Percentiles rank a stretch among this genome's conserved stretches.
Conservation (phyloP, 2,797 vertebrate species). For the Poecilia velifera region DNA sequence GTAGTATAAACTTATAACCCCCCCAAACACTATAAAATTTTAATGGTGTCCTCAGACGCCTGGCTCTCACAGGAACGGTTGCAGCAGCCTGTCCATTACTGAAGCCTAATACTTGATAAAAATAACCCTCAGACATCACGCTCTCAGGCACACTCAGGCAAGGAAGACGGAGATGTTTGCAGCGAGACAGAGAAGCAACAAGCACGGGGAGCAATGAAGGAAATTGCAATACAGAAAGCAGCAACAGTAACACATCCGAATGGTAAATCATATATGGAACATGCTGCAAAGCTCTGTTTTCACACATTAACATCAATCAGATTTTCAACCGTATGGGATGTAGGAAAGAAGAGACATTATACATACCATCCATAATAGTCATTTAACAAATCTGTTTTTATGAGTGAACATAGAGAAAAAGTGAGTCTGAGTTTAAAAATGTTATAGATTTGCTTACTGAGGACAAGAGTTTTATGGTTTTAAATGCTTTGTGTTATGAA, state of each 20-base stretch:
- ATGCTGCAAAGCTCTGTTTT: constrained; percentile 8
- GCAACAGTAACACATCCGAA: neutral
- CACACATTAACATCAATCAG: neutral
- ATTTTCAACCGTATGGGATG: neutral
- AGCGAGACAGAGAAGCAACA: neutral
- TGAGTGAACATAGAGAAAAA: neutral
- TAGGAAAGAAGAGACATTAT: neutral
- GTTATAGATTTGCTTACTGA: neutral
- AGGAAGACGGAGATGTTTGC: neutral
- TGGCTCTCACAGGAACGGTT: constrained; percentile 19
- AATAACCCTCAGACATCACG: constrained; percentile 36
- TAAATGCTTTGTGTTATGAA: neutral
- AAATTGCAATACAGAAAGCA: neutral
- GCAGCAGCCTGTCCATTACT: constrained; percentile 30
- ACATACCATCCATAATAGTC: neutral
- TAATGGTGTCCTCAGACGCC: constrained; percentile 13
- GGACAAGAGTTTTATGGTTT: neutral
- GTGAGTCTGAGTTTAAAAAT: neutral
- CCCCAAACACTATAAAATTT: constrained; percentile 29
- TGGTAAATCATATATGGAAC: neutral
- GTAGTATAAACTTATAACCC: constrained; percentile 1
- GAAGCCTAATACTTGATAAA: constrained; percentile 25
- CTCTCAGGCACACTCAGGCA: constrained; percentile 7
- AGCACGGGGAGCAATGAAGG: neutral
- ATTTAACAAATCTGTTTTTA: neutral